Base-by-base conservation (phyloP, 2,797 vertebrate species). In the Amblyraja radiata region DNA sequence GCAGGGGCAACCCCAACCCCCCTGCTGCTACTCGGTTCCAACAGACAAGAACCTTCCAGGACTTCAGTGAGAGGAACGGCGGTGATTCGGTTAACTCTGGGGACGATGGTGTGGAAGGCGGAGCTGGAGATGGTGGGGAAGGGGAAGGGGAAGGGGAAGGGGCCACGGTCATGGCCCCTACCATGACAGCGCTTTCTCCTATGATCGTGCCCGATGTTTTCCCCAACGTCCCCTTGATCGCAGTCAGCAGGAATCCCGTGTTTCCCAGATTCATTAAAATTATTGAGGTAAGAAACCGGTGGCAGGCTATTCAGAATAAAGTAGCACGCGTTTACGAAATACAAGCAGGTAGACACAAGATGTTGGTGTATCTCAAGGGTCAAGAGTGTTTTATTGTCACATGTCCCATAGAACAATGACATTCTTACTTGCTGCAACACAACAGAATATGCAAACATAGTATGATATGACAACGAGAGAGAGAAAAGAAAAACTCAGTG, bases 191-290 rank as follows among this genome's bases (percentile, higher is more conserved):
- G 1, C 97, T 99, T 39, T 98, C 98, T 0, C 97, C 98, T 0
- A 97, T 99, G 96, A 95, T 98, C 93, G 97, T 99, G 2, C 98
- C 98, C 0, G 98, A 99, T 86, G 97, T 98, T 16, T 99, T 99
- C 93, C 98, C 98, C 8, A 97, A 98, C 93, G 97, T 99, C 2
- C 98, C 98, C 0, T 97, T 99, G 61, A 97, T 99, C 93, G 98
- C 98, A 0, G 98, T 99, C 74, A 97, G 96, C 94, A 95, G 97
- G 96, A 96, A 99, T 96, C 96, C 98, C 81, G 90, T 99, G 95
- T 96, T 99, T 96, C 98, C 98, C 1, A 97, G 98, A 5, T 99
- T 99, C 96, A 99, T 99, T 94, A 99, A 99, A 96, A 99, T 99
- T 93, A 97, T 99, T 81, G 98, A 99, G 98, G 98, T 99, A 95